These are phyloP conservation scores for Antheraea yamamai DNA, from an alignment of 2,888 invertebrate genomes.

Conservation along the genomic window DNA sequence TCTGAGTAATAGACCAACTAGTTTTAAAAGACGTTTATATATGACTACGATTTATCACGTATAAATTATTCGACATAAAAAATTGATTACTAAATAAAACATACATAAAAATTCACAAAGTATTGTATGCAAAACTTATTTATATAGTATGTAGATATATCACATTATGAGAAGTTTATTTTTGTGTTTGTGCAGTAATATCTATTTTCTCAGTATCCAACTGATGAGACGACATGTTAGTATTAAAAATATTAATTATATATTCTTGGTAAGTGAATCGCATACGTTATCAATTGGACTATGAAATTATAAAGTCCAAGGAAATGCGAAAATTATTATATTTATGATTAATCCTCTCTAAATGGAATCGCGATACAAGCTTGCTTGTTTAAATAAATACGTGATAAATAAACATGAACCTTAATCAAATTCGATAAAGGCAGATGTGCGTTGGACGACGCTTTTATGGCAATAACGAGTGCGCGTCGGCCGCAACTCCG, in stretches of 20 bases:
- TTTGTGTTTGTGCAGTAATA: background rate
- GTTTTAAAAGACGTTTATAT: background rate
- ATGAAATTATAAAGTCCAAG: slow-evolving; percentile 29
- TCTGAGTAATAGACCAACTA: background rate
- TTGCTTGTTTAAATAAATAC: slow-evolving; percentile 63
- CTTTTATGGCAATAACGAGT: slow-evolving; percentile 75
- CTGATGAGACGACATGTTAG: background rate
- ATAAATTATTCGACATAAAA: background rate
- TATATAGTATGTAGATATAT: background rate
- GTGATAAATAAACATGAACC: slow-evolving; percentile 77
- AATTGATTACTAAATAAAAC: background rate
- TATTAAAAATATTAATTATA: background rate
- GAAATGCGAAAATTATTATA: slow-evolving; percentile 33
- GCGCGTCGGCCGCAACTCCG: slow-evolving; percentile 54
- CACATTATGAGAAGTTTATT: background rate
- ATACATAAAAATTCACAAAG: background rate
- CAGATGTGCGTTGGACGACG: slow-evolving; percentile 65
- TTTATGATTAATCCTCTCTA: slow-evolving; percentile 38
- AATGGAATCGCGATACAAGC: slow-evolving; percentile 48
- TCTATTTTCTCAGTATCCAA: background rate
- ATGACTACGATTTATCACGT: background rate
- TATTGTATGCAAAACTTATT: background rate
- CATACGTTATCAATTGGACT: background rate
- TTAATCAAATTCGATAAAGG: slow-evolving; percentile 80
- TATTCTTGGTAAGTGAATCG: background rate